phyloP scores from a whole-genome alignment of 2,113 vertebrate genomes.

The rat (Rattus norvegicus) region GRCr8 NC_086023.1:158334501-158335000 shows the following conservation, averaged over 20 bases:
- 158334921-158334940: rapidly evolving
- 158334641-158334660: neutral
- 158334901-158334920: rapidly evolving
- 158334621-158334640: rapidly evolving
- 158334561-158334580: neutral
- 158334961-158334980: neutral
- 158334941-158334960: rapidly evolving
- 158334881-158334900: rapidly evolving
- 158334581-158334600: rapidly evolving
- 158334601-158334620: rapidly evolving
- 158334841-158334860: constrained; percentile 94
- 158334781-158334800: constrained; percentile 89
- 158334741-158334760: neutral
- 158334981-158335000: neutral
- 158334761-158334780: constrained; percentile 92
- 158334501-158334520: rapidly evolving
- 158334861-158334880: constrained; percentile 93
- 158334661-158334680: rapidly evolving
- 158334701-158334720: neutral
- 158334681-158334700: neutral
- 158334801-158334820: constrained; percentile 93
- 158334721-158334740: rapidly evolving
- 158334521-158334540: neutral
- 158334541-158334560: neutral
- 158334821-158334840: constrained; percentile 93